Evolutionary conservation across 1,140 invertebrate species (phyloP).

Genomic region (Drosophila hydei): DNA sequence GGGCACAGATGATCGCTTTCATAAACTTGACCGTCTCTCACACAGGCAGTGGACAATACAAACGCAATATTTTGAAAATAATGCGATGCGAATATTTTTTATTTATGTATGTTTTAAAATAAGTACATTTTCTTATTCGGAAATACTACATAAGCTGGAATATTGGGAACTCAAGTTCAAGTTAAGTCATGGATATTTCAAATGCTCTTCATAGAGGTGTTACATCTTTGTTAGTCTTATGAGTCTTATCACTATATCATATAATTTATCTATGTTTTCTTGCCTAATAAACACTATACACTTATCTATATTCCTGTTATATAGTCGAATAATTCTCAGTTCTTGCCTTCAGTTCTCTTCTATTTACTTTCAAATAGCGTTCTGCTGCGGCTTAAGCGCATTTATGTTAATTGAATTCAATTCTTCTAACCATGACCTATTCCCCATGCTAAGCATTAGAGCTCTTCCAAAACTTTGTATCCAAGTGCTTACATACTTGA

Average conservation of each 20-base stretch:
- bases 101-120: too few relatives aligned
- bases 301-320: neutral
- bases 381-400: too few relatives aligned
- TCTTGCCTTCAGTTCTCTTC: neutral
- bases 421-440: neutral
- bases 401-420: neutral
- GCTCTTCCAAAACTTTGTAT: neutral
- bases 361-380: neutral
- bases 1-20: neutral
- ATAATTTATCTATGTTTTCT: neutral
- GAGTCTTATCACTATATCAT: too few relatives aligned
- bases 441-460: neutral
- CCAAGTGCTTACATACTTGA: neutral
- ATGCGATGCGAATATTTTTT: too few relatives aligned
- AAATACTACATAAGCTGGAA: too few relatives aligned
- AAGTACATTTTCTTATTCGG: too few relatives aligned
- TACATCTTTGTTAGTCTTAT: too few relatives aligned
- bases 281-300: neutral
- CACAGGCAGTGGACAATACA: too few relatives aligned
- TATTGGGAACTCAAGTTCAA: too few relatives aligned
- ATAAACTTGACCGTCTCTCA: neutral
- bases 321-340: neutral
- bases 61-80: too few relatives aligned
- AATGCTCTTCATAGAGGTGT: too few relatives aligned
- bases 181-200: too few relatives aligned